These are phyloP conservation scores for Drosophila cognata DNA, from an alignment of 2,888 invertebrate genomes.

Conservation along the genomic window DNA sequence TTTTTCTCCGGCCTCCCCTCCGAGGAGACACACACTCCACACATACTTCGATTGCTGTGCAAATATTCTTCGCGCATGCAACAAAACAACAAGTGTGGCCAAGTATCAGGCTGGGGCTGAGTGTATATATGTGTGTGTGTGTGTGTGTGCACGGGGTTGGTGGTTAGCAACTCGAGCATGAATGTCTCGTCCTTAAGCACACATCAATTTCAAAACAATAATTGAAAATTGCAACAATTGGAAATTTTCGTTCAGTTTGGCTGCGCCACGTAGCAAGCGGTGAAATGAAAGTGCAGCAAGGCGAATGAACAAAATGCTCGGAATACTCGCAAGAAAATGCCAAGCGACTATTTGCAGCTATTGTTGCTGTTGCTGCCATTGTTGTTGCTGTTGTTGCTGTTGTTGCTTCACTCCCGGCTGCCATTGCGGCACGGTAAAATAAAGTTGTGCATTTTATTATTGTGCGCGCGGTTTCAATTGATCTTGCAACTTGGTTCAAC, in stretches of 20 bases:
- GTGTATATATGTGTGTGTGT: neutral
- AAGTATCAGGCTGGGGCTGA: constrained; percentile 9
- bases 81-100: constrained; percentile 35
- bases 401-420: constrained; percentile 39
- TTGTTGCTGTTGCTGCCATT: constrained; percentile 26
- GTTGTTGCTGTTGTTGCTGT: constrained; percentile 3
- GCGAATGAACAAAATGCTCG: constrained; percentile 26
- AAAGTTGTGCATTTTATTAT: constrained; percentile 58
- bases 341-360: constrained; percentile 35
- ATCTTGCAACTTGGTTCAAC: constrained; percentile 21
- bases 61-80: constrained; percentile 60
- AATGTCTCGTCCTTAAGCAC: constrained; percentile 71
- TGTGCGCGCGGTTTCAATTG: constrained; percentile 26
- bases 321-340: constrained; percentile 36
- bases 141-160: constrained; percentile 3
- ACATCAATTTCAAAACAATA: constrained; percentile 78
- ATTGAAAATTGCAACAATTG: constrained; percentile 79
- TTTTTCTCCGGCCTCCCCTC: neutral
- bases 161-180: constrained; percentile 60
- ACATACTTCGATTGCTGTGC: constrained; percentile 57
- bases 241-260: constrained; percentile 52
- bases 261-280: constrained; percentile 47
- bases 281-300: constrained; percentile 44
- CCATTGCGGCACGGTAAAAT: constrained; percentile 43
- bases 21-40: constrained; percentile 44